A percentile compares a stretch with the other conserved stretches of the same genome.
These are phyloP conservation scores for Aspidiotus destructor DNA, from an alignment of 2,888 invertebrate genomes.

Conservation along the genomic window DNA sequence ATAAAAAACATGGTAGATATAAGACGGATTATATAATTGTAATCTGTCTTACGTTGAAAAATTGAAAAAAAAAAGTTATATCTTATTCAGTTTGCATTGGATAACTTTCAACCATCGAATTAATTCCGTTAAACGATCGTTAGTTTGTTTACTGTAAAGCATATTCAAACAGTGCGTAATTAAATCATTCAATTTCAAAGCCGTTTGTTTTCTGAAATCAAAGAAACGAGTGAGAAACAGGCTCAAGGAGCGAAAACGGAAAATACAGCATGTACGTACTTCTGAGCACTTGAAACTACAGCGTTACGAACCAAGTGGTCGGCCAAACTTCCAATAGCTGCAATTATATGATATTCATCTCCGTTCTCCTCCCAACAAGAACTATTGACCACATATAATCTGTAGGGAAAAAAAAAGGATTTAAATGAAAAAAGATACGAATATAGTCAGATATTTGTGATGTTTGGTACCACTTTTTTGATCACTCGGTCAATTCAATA, in stretches of 20 bases:
- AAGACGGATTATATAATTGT: too few relatives aligned
- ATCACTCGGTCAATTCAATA: too few relatives aligned
- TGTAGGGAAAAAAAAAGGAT: conserved; percentile 40
- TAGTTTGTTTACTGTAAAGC: conserved; percentile 50
- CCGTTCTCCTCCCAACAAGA: conserved; percentile 76
- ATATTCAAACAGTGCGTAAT: conserved; percentile 63
- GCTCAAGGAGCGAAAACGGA: not conserved
- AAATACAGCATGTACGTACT: conserved; percentile 12
- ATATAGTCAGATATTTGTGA: too few relatives aligned
- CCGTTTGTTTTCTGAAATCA: conserved; percentile 52
- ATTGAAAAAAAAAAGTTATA: conserved; percentile 37
- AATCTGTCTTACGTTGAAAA: too few relatives aligned
- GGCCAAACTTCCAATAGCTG: conserved; percentile 63
- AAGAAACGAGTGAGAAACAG: not conserved
- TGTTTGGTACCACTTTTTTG: too few relatives aligned
- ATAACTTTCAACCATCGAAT: conserved; percentile 25
- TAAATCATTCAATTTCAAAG: conserved; percentile 62
- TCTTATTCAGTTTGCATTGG: conserved; percentile 25
- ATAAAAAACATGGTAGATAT: too few relatives aligned
- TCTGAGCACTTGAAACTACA: conserved; percentile 9
- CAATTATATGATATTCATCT: conserved; percentile 74
- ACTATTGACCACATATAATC: conserved; percentile 70
- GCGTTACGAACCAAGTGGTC: conserved; percentile 50
- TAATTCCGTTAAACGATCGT: conserved; percentile 18
- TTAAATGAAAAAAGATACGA: not conserved